Conservation (phyloP, 2,113 vertebrate species). For the Actenoides lindsayi region DNA sequence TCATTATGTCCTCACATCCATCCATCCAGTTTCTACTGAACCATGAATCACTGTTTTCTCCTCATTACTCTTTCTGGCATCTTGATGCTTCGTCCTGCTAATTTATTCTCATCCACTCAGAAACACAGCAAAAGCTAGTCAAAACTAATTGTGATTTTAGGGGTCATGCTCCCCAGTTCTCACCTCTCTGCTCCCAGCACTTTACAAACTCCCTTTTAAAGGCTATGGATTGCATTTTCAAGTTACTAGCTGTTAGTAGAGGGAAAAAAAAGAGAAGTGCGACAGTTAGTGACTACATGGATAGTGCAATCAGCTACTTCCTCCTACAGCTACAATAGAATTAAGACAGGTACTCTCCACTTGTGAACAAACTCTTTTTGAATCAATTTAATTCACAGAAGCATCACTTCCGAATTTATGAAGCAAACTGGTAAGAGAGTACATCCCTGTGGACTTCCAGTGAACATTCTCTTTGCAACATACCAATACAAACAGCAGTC, state of each 20-base stretch:
- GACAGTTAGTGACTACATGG: neutral
- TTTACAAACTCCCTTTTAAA: neutral
- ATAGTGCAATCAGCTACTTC: neutral
- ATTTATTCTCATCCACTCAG: neutral
- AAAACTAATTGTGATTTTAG: neutral
- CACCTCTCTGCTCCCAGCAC: neutral
- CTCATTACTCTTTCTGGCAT: accelerated
- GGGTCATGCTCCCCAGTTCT: neutral
- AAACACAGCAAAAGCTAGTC: neutral
- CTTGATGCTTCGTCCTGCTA: neutral
- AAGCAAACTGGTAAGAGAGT: neutral
- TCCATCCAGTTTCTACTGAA: accelerated
- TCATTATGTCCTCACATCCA: neutral
- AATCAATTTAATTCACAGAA: neutral
- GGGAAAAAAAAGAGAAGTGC: neutral
- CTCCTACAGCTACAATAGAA: neutral
- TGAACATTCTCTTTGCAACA: neutral
- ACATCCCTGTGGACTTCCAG: neutral
- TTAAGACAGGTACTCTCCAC: neutral
- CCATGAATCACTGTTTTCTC: neutral
- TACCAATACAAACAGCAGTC: neutral
- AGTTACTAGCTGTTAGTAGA: neutral
- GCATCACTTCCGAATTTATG: neutral
- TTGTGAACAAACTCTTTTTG: neutral
- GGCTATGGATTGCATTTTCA: neutral